phyloP scores from a whole-genome alignment of 1,140 invertebrate genomes.

The Lamellibrachia luymesi region DNA sequence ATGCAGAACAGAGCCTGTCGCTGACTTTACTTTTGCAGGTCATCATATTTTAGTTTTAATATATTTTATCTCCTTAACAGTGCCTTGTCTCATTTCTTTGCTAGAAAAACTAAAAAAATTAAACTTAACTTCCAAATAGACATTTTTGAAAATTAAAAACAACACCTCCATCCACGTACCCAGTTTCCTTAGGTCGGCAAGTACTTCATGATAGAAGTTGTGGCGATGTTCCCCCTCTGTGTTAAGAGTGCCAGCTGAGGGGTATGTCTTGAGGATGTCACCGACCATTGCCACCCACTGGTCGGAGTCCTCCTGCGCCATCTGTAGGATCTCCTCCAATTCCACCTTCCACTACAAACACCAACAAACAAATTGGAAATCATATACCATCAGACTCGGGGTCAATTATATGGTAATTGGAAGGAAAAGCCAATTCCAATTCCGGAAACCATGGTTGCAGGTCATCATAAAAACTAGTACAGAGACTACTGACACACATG shows the following conservation, averaged over 20 bases:
- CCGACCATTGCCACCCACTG: slow-evolving; percentile 96
- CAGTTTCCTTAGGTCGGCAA: slow-evolving; percentile 81
- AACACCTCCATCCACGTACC: slow-evolving; percentile 46
- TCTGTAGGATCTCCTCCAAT: slow-evolving; percentile 89
- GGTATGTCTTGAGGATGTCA: slow-evolving; percentile 91
- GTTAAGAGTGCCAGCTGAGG: slow-evolving; percentile 80
- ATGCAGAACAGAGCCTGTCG: no score
- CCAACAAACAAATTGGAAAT: slow-evolving; percentile 38
- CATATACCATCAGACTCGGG: not conserved
- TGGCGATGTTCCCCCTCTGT: slow-evolving; percentile 77
- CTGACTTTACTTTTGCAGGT: no score
- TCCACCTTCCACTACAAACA: slow-evolving; percentile 83
- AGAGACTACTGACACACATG: no score
- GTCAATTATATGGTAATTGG: no score
- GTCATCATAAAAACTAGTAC: no score
- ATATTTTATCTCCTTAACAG: no score
- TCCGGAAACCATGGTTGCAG: no score
- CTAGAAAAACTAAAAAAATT: no score
- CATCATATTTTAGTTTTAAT: no score
- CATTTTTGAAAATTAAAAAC: no score
- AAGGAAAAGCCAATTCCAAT: not conserved
- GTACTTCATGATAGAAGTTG: slow-evolving; percentile 84
- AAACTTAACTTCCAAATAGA: no score
- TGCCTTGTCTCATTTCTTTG: no score
- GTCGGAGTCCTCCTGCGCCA: slow-evolving; percentile 83